These are phyloP conservation scores for Cyprinodon variegatus DNA, from an alignment of 2,113 vertebrate genomes.

Conservation along the genomic window DNA sequence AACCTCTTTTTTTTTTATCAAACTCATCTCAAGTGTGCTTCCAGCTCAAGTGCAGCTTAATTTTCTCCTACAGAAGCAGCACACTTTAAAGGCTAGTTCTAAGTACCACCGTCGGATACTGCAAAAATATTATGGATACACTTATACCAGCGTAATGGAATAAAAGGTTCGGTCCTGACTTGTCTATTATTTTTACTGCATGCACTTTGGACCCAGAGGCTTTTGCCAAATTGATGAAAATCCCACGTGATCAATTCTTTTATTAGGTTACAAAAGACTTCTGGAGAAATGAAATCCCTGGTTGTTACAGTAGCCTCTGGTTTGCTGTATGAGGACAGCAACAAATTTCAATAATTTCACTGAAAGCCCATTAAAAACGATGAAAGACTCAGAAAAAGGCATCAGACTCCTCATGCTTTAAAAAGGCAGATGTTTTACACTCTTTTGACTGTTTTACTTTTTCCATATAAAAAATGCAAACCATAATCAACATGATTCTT, in stretches of 20 bases:
- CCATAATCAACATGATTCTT: neutral
- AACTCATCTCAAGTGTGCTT: neutral
- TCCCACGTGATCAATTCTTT: constrained; percentile 51
- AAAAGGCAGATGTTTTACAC: constrained; percentile 1
- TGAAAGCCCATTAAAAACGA: constrained; percentile 31
- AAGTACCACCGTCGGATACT: neutral
- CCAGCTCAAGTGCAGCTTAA: neutral
- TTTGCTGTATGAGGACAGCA: constrained; percentile 32
- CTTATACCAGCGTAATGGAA: constrained; percentile 18
- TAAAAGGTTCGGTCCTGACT: constrained; percentile 18
- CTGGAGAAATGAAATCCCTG: constrained; percentile 38
- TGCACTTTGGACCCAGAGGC: constrained; percentile 28
- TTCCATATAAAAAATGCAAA: neutral
- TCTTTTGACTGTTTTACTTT: neutral
- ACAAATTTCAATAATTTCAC: constrained; percentile 40
- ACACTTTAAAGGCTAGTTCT: neutral
- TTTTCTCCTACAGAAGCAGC: constrained; percentile 1
- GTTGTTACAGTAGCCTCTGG: constrained; percentile 28
- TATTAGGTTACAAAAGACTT: constrained; percentile 52
- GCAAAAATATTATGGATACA: constrained; percentile 7
- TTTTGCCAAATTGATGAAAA: constrained; percentile 26
- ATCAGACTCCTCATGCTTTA: neutral
- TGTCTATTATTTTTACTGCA: constrained; percentile 4
- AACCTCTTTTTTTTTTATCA: constrained; percentile 7
- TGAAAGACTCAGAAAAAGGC: constrained; percentile 36